Conservation (phyloP, 1,140 invertebrate genomes). For the Cotesia typhae region DNA sequence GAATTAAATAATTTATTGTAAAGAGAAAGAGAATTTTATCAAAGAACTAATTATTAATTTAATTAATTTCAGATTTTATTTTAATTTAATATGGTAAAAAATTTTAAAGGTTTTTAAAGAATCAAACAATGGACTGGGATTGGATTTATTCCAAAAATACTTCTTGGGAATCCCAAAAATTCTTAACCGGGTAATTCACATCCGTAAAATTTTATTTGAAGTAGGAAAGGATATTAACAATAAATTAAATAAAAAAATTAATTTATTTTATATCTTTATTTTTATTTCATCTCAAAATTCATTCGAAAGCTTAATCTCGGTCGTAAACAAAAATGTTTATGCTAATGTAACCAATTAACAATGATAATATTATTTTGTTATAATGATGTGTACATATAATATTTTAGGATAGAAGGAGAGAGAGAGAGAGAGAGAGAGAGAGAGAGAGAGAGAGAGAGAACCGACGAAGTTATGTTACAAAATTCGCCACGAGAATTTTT, state of each 20-base stretch:
- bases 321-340: slow-evolving; percentile 23
- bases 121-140: too few species aligned
- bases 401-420: slow-evolving; percentile 41
- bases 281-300: not conserved
- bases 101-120: too few species aligned
- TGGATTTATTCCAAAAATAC: too few species aligned
- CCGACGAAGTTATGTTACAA: too few species aligned
- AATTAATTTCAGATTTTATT: too few species aligned
- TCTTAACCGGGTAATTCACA: too few species aligned
- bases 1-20: not conserved
- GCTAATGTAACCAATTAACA: slow-evolving; percentile 19
- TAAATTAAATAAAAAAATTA: not conserved
- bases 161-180: too few species aligned
- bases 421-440: not conserved
- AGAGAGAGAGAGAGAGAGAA: not conserved
- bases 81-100: too few species aligned
- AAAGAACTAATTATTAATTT: too few species aligned
- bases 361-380: slow-evolving; percentile 32
- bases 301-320: not conserved
- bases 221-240: too few species aligned
- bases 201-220: too few species aligned
- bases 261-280: not conserved
- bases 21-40: not conserved
- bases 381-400: slow-evolving; percentile 39
- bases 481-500: too few species aligned